Evolutionary conservation across 2,113 vertebrate species (phyloP).

Genomic region (Sclerurus mexicanus): DNA sequence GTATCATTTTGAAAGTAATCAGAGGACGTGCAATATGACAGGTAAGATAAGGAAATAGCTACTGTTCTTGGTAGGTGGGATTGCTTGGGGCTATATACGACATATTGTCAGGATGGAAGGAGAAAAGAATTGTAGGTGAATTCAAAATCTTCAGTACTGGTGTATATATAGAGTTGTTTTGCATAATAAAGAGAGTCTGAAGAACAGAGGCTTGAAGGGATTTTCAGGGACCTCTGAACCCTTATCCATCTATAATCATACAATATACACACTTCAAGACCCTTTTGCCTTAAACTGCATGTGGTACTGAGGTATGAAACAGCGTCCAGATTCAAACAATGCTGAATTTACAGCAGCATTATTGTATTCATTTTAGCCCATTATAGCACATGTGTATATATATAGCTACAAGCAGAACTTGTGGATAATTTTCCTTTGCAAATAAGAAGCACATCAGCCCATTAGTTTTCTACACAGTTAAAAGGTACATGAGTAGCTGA

Average conservation of each 20-base stretch:
- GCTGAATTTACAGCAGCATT: not conserved
- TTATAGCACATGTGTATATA: not conserved
- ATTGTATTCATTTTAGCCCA: not conserved
- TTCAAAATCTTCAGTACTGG: not conserved
- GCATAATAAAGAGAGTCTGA: not conserved
- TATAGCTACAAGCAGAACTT: not conserved
- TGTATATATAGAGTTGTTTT: not conserved
- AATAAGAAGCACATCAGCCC: not conserved
- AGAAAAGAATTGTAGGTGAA: not conserved
- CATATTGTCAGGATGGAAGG: not conserved
- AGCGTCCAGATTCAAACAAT: not conserved
- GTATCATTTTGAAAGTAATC: constrained; percentile 97
- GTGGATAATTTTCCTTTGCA: not conserved
- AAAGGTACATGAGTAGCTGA: not conserved
- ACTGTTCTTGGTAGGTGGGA: not conserved
- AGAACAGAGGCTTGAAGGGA: not conserved
- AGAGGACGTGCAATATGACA: constrained; percentile 98
- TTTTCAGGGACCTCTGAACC: not conserved
- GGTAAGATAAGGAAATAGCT: constrained; percentile 71
- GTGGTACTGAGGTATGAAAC: not conserved
- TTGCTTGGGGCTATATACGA: not conserved
- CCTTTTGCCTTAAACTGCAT: not conserved
- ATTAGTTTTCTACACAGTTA: not conserved
- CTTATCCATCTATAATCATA: not conserved
- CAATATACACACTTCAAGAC: not conserved